Evolutionary conservation across 2,888 invertebrate genomes (phyloP), one percentile per base, ranked within the genome.

Genomic region (Aporophyla nigra): DNA sequence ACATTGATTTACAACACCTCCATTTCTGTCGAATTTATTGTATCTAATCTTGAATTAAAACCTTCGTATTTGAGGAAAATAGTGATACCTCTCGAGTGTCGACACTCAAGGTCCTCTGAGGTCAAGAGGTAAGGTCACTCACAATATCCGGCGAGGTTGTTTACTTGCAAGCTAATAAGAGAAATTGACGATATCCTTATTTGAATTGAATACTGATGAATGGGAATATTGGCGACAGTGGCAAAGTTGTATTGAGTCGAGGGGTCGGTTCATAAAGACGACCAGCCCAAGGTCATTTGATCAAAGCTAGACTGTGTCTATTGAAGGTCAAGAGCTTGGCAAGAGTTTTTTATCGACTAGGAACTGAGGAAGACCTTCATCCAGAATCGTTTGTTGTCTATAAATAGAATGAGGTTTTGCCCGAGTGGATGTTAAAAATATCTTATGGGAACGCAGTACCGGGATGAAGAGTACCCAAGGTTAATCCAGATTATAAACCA

Each of bases 1-100:
- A 51, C 5, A 12, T 43, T 53, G 6, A 33, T 27, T n/a, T 53
- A 24, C n/a, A 27, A 27, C 61, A 40, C 40, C 10, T 27, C 1
- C 0, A 51, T 24, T 40, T 27, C 5, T 24, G 16, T 53, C 14
- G 3, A 65, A 10, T 65, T 16, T 40, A 10, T 27, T 65, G 16
- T 24, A 63, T 53, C 21, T n/a, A 56, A 76, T 56, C 54, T 82
- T 61, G 4, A 27, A 19, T 27, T n/a, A 49, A 56, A 74, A 43
- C 59, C 58, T 68, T 59, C 24, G n/a, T 27, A 54, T 59, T 83
- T 78, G 67, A 81, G 68, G 84, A 71, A 62, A 78, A 83, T 51
- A 59, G 76, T 76, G 43, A n/a, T 54, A 77, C 51, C 65, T 70
- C 69, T 80, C 21, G 56, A 56, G 61, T 49, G 5, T 68, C 80